Base-by-base conservation (phyloP, 2,888 invertebrate genomes). In the Limnephilus rhombicus region DNA sequence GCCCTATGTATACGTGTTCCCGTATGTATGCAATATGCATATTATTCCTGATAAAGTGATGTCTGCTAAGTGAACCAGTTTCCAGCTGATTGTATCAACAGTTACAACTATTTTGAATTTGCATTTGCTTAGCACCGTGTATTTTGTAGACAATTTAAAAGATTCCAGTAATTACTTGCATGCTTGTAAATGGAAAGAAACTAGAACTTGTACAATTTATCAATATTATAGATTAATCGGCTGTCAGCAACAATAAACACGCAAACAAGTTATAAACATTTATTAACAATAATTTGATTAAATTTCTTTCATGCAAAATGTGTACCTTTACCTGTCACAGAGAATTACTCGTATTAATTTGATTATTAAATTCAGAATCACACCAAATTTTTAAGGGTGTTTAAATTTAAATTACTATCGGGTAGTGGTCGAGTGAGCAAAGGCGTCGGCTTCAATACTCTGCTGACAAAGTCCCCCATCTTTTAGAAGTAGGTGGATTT, bases 171-270 rank as follows among this genome's bases (percentile, higher is more conserved):
- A 34, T 31, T 37, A 83, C 34, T 34, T 83, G 34, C 34, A 37
- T 34, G 34, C 82, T 83, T 31, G 82, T 34, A 34, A 83, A 37
- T 31, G 18, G 82, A 34, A 31, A 15, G 82, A 37, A 83, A 37
- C 31, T 83, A 34, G 82, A 83, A 83, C 82, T 37, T 18, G 82
- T 83, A 34, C 24, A 34, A 31, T 37, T 83, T 34, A 83, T 83
- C 82, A 83, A 68, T 68, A 68, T 83, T 83, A 83, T 15, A 29
- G 82, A 83, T 83, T 34, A 83, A 83, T 83, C 34, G 82, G 34
- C 34, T 83, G 82, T 83, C 82, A 83, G 18, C 82, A 83, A 34
- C 82, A 83, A 15, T 83, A 31, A 34, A 37, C 82, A 83, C 15
- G 34, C 31, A 83, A 34, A 24, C 82, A 83, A 34, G 15, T 15